Evolutionary conservation across 2,113 vertebrate species (phyloP).

Genomic region (Pseudorhombus dupliciocellatus): DNA sequence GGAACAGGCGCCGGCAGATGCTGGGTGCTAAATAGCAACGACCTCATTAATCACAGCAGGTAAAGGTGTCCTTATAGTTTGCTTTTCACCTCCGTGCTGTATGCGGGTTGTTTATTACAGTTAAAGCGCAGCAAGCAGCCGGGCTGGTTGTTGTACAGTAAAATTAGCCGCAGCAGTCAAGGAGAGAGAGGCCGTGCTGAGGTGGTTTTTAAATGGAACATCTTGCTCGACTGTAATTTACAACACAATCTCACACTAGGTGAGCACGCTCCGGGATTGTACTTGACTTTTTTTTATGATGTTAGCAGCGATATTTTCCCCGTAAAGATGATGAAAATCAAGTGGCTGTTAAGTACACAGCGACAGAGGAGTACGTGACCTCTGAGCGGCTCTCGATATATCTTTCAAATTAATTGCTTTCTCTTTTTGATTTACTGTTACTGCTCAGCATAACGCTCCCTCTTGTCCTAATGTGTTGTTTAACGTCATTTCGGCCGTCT

Average conservation of each 20-base stretch:
- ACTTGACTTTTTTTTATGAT: slow-evolving; percentile 6
- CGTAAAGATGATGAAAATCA: slow-evolving; percentile 25
- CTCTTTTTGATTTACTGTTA: slow-evolving; percentile 30
- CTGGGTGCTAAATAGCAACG: slow-evolving; percentile 23
- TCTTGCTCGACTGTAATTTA: slow-evolving; percentile 9
- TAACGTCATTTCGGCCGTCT: slow-evolving; percentile 27
- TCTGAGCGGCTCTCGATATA: slow-evolving; percentile 18
- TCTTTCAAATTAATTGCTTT: slow-evolving; percentile 41
- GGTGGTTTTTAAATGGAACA: slow-evolving; percentile 36
- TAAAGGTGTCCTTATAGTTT: slow-evolving; percentile 42
- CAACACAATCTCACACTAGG: neutral
- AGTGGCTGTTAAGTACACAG: slow-evolving; percentile 15
- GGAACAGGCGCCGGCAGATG: slow-evolving; percentile 47
- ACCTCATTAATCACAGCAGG: slow-evolving; percentile 60
- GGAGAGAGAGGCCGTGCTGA: neutral
- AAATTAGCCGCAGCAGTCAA: slow-evolving; percentile 24
- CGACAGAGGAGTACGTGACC: slow-evolving; percentile 7
- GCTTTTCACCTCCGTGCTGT: slow-evolving; percentile 12
- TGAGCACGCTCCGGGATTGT: slow-evolving; percentile 12
- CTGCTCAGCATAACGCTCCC: slow-evolving; percentile 10
- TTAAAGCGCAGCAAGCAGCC: slow-evolving; percentile 2
- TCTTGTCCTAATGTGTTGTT: slow-evolving; percentile 26
- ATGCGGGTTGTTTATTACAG: slow-evolving; percentile 24
- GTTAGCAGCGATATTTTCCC: neutral
- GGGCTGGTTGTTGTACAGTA: slow-evolving; percentile 17